Base-by-base conservation (phyloP, 2,113 vertebrate genomes). In the Cheirogaleus medius region DNA sequence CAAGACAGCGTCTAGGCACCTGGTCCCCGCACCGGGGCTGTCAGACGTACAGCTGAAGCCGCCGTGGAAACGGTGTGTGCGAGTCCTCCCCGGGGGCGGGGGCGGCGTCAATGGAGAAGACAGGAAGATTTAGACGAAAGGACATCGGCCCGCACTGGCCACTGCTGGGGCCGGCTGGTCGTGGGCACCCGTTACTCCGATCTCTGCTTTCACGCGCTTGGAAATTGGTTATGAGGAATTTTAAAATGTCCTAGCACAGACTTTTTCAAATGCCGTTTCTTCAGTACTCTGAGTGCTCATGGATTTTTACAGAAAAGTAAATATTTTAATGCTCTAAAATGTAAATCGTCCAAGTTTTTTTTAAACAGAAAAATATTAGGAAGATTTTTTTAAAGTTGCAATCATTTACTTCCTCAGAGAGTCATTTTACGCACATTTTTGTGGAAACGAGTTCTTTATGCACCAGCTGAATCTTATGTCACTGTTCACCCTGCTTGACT, bases 1-100 rank as follows among this genome's bases (percentile, higher is more conserved):
- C 11, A n/a, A 8, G 0, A 39, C 23, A 44, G 17, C 2, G 10
- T 25, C 44, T 0, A 0, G 20, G 54, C 11, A 29, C 0, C 13
- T n/a, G 13, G 20, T 6, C 18, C 15, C 32, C 47, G 1, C 12
- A 37, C 29, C 17, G 14, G 68, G 32, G 0, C 54, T 11, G 42
- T 47, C 0, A n/a, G 44, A 8, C 9, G 10, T 52, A 52, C 5
- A 1, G 0, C 39, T 4, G 4, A 17, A 60, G 76, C 42, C 6
- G 3, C 49, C 14, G 3, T 4, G 37, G 39, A 49, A 6, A 6
- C 1, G 8, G 34, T 0, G 3, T 23, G 49, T 23, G 56, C 34
- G 69, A 71, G 82, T 18, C 49, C 49, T 23, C 17, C 17, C 5
- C 71, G 68, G 29, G 44, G 74, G 9, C 1, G 11, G 44, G 29